Conservation (phyloP, 2,888 invertebrate genomes). For the Xestia ashworthii region DNA sequence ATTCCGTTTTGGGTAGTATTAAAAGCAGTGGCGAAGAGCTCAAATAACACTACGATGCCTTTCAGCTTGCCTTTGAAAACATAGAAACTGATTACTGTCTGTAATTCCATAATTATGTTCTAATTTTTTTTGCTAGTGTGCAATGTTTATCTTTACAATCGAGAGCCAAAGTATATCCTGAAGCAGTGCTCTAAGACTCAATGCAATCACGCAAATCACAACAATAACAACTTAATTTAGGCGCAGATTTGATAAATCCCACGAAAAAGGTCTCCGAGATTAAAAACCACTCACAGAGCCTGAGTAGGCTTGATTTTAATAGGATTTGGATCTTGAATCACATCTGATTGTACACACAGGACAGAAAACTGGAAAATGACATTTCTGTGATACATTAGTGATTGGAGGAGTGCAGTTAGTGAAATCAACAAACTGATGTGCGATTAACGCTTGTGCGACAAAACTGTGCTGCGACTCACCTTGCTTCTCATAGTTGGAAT, state of each 20-base stretch:
- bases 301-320: slow-evolving; percentile 62
- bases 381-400: not conserved
- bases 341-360: slow-evolving; percentile 41
- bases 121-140: not conserved
- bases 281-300: slow-evolving; percentile 63
- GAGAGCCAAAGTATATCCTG: not conserved
- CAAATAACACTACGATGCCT: not conserved
- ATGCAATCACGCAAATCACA: not conserved
- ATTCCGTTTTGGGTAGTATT: not conserved
- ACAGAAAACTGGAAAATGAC: not conserved
- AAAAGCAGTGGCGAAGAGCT: not conserved
- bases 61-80: not conserved
- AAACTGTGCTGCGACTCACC: too few relatives aligned
- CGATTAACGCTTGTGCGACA: too few relatives aligned
- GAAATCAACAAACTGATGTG: too few relatives aligned
- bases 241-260: slow-evolving; percentile 38
- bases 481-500: too few relatives aligned
- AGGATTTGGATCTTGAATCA: slow-evolving; percentile 59
- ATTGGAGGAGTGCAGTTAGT: too few relatives aligned
- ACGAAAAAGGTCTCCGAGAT: slow-evolving; percentile 60
- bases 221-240: slow-evolving; percentile 37
- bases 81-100: not conserved
- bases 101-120: not conserved
- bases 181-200: not conserved
- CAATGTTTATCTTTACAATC: not conserved